These are phyloP conservation scores for Neria commutata DNA, from an alignment of 2,888 invertebrate genomes.

Conservation along the genomic window DNA sequence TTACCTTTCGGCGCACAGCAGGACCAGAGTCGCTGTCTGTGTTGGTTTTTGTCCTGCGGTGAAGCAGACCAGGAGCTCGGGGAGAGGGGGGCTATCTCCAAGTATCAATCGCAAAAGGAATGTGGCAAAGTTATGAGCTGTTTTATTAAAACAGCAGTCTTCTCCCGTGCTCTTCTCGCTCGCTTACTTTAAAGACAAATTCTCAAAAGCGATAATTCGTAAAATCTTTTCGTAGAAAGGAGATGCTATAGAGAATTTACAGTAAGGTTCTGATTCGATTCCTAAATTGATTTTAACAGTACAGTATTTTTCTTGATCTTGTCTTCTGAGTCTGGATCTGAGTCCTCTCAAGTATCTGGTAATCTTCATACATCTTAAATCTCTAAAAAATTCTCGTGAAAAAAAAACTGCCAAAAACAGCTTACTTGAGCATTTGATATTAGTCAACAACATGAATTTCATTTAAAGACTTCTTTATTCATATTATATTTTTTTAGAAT, in stretches of 20 bases:
- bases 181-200: neutral
- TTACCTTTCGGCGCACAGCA: neutral
- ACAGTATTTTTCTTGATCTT: no score
- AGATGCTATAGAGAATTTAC: constrained; percentile 5
- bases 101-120: constrained; percentile 51
- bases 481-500: no score
- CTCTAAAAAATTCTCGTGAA: no score
- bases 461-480: no score
- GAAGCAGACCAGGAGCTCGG: constrained; percentile 26
- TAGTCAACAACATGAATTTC: no score
- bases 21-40: neutral
- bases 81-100: constrained; percentile 40
- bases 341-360: no score
- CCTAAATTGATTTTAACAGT: no score
- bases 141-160: constrained; percentile 48
- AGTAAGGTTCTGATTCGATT: no score
- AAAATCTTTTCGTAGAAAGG: neutral
- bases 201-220: neutral
- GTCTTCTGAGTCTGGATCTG: no score
- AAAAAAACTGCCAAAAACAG: no score
- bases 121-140: constrained; percentile 48
- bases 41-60: neutral
- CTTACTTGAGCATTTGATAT: no score
- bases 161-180: neutral
- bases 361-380: no score